phyloP scores from a whole-genome alignment of 1,140 invertebrate species.

The Metopolophium dirhodum region DNA sequence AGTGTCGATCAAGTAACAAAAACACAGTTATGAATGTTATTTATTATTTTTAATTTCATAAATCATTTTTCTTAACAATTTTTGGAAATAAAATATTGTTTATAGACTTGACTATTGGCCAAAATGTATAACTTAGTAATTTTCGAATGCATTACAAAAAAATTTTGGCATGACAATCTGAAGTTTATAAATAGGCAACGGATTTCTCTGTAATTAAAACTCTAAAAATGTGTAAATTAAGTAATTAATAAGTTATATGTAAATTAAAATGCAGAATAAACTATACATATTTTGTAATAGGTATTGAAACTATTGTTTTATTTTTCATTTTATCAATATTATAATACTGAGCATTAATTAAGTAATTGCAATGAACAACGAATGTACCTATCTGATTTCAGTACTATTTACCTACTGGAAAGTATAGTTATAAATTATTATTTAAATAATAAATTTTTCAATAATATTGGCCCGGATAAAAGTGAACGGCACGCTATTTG shows the following conservation, averaged over 20 bases:
- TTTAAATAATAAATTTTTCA: background rate
- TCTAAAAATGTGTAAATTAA: background rate
- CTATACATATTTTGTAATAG: background rate
- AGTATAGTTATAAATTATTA: background rate
- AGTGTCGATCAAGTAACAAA: background rate
- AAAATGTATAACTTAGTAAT: background rate
- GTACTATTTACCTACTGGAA: background rate
- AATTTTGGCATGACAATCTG: background rate
- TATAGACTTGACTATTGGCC: background rate
- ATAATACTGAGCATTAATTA: background rate
- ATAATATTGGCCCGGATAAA: background rate
- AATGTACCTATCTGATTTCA: background rate
- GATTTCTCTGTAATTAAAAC: background rate
- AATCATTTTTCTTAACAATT: background rate
- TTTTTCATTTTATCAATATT: background rate
- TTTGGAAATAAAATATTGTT: background rate
- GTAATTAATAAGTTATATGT: background rate
- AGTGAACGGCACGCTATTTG: background rate
- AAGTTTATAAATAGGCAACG: background rate
- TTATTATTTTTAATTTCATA: too few relatives aligned
- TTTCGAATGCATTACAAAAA: background rate
- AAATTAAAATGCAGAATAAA: background rate
- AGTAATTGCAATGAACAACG: background rate
- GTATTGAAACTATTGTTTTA: background rate
- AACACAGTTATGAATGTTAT: background rate